Conservation (phyloP, 2,888 invertebrate species). For the Limnephilus lunatus region DNA sequence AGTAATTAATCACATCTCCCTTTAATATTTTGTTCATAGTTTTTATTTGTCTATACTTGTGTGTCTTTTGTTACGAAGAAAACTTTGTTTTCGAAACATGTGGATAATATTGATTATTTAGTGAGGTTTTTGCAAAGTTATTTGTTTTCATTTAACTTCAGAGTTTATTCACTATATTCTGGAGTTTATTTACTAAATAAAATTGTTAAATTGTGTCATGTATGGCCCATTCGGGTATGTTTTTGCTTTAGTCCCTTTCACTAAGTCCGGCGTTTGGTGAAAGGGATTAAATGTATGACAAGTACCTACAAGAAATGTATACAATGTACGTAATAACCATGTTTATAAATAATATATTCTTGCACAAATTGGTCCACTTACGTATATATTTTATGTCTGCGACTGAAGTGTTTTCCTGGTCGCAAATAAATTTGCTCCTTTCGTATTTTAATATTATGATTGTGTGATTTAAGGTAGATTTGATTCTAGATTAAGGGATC, state of each 20-base stretch:
- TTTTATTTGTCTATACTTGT: no score
- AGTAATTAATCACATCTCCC: no score
- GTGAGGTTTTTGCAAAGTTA: no score
- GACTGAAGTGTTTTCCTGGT: background rate
- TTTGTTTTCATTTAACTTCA: no score
- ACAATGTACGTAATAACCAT: background rate
- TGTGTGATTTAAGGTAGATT: no score
- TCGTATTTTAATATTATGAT: background rate
- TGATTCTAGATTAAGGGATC: no score
- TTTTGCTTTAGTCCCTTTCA: background rate
- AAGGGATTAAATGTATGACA: background rate
- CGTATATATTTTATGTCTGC: background rate
- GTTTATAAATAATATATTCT: background rate
- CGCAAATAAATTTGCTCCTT: background rate
- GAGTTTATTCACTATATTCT: no score
- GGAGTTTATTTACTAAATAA: background rate
- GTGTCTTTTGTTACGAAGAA: no score
- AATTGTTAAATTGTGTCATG: background rate
- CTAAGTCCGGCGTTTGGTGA: constrained; percentile 1
- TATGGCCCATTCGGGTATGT: background rate
- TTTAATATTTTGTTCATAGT: no score
- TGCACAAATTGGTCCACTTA: background rate
- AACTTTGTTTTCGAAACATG: no score
- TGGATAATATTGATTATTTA: no score
- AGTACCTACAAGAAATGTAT: background rate